A percentile compares a stretch with the other conserved stretches of the same genome.
phyloP scores from a whole-genome alignment of 1,140 invertebrate species.

The Belonocnema kinseyi region DNA sequence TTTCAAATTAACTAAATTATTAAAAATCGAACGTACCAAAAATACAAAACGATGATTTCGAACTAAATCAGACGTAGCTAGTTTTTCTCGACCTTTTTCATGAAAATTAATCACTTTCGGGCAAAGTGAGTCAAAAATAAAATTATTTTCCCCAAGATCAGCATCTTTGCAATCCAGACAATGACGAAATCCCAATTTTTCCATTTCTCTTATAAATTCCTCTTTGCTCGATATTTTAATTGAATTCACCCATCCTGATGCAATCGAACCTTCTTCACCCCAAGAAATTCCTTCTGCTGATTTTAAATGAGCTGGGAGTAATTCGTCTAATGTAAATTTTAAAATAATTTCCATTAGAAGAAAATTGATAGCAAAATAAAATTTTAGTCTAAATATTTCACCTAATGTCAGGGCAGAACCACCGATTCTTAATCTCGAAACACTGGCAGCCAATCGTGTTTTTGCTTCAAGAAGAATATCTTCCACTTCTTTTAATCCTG shows the following conservation, averaged over 20 bases:
- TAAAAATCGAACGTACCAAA: conserved; percentile 72
- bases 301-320: conserved; percentile 82
- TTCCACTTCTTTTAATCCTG: conserved; percentile 77
- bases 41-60: conserved; percentile 78
- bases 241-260: conserved; percentile 86
- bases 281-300: conserved; percentile 79
- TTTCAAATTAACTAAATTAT: no score
- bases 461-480: conserved; percentile 79
- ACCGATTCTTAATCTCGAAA: conserved; percentile 82
- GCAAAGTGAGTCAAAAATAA: conserved; percentile 79
- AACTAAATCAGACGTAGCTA: conserved; percentile 79
- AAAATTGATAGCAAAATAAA: no score
- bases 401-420: conserved; percentile 77
- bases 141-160: conserved; percentile 59
- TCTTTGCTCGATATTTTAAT: conserved; percentile 73
- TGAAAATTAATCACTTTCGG: conserved; percentile 83
- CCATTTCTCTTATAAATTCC: conserved; percentile 65
- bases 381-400: conserved; percentile 42
- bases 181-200: conserved; percentile 57
- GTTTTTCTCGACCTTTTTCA: conserved; percentile 76
- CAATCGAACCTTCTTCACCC: conserved; percentile 77
- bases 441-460: conserved; percentile 82
- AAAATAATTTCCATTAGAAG: not conserved
- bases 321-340: conserved; percentile 69
- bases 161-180: conserved; percentile 40